Conservation (phyloP, 2,888 invertebrate genomes). For the Corythucha ciliata region DNA sequence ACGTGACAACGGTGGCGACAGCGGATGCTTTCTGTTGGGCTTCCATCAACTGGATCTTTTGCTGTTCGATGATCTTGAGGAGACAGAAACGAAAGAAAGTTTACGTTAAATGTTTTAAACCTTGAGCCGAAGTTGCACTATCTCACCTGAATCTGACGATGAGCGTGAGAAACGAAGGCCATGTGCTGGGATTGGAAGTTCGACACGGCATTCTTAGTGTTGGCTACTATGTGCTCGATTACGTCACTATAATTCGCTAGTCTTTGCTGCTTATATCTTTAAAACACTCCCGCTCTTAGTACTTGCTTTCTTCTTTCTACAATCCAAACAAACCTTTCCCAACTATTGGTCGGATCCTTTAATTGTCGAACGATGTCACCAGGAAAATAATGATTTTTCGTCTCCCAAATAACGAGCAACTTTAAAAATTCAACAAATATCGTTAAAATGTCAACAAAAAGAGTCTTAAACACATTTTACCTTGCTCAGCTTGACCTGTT, state of each 20-base stretch:
- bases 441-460: conserved; percentile 1
- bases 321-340: conserved; percentile 71
- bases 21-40: conserved; percentile 41
- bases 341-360: conserved; percentile 76
- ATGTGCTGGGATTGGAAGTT: conserved; percentile 90
- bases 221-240: conserved; percentile 64
- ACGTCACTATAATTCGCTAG: conserved; percentile 70
- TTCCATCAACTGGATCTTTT: conserved; percentile 56
- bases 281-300: conserved; percentile 39
- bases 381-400: conserved; percentile 83
- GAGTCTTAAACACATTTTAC: conserved; percentile 38
- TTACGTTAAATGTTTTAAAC: not conserved
- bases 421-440: conserved; percentile 36
- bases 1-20: conserved; percentile 7
- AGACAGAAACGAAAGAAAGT: conserved; percentile 1
- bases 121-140: not conserved
- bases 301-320: no score
- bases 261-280: conserved; percentile 69
- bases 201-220: conserved; percentile 75
- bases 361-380: conserved; percentile 73
- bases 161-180: conserved; percentile 84
- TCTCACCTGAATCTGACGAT: conserved; percentile 70
- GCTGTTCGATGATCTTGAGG: conserved; percentile 51
- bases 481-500: conserved; percentile 84
- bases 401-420: conserved; percentile 91